These are phyloP conservation scores for Sialia sialis DNA, from an alignment of 2,113 vertebrate genomes.

Conservation along the genomic window DNA sequence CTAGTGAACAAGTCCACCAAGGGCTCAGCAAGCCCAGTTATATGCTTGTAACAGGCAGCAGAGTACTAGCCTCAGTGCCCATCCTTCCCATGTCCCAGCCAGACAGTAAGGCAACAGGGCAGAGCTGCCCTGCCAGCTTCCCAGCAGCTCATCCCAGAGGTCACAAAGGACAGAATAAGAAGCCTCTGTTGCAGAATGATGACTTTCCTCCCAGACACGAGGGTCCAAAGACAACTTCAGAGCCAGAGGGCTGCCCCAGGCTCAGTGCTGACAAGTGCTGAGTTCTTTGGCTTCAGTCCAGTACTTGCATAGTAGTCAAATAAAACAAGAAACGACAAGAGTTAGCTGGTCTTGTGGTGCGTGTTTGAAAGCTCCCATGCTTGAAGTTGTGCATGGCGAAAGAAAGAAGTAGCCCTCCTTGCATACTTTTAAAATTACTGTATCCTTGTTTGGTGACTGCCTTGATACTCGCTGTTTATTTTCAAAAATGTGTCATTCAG, in stretches of 20 bases:
- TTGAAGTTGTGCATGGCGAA: background rate
- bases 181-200: background rate
- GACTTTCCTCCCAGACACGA: background rate
- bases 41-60: background rate
- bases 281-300: conserved; percentile 47
- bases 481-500: background rate
- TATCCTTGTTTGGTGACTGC: background rate
- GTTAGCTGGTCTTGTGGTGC: background rate
- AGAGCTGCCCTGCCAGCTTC: background rate
- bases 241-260: background rate
- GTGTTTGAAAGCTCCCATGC: background rate
- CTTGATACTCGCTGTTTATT: background rate
- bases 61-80: background rate
- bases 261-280: fast-evolving
- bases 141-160: background rate
- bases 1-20: background rate
- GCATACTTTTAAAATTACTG: background rate
- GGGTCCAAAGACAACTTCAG: background rate
- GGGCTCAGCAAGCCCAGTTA: background rate
- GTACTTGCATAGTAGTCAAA: conserved; percentile 43
- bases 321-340: conserved; percentile 60
- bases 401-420: background rate
- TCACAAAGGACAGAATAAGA: background rate
- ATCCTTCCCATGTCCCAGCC: fast-evolving
- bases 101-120: background rate